Conservation (phyloP, 2,888 invertebrate species). For the Sacculina carcini region DNA sequence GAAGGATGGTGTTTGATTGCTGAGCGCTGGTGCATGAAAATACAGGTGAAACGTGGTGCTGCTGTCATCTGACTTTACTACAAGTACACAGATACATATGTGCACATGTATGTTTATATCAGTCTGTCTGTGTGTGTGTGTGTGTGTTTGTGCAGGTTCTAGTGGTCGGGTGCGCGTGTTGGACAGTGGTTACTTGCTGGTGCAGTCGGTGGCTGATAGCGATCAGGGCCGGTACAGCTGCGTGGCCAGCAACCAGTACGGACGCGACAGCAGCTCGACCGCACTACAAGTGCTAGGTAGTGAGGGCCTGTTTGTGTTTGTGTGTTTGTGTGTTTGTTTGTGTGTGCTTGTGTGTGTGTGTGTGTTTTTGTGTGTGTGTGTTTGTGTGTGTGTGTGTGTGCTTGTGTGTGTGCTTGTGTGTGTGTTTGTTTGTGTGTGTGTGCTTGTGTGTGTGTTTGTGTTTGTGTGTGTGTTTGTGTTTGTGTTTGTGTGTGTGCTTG, state of each 20-base stretch:
- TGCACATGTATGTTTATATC: background rate
- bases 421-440: background rate
- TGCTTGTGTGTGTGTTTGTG: background rate
- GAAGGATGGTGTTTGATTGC: too few species aligned
- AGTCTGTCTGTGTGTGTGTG: background rate
- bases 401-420: too few species aligned
- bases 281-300: constrained; percentile 51
- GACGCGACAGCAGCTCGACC: constrained; percentile 61
- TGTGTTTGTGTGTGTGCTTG: constrained; percentile 6
- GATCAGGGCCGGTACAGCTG: constrained; percentile 72
- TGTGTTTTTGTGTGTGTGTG: background rate
- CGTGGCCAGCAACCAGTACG: constrained; percentile 53
- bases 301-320: constrained; percentile 17
- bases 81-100: too few species aligned
- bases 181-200: constrained; percentile 59
- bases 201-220: constrained; percentile 54
- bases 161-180: constrained; percentile 56
- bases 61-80: too few species aligned
- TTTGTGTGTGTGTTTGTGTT: background rate
- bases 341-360: background rate
- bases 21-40: too few species aligned
- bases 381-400: too few species aligned
- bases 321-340: background rate
- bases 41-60: too few species aligned
- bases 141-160: background rate